phyloP scores from a whole-genome alignment of 1,140 invertebrate species.

The Orchesella cincta region DNA sequence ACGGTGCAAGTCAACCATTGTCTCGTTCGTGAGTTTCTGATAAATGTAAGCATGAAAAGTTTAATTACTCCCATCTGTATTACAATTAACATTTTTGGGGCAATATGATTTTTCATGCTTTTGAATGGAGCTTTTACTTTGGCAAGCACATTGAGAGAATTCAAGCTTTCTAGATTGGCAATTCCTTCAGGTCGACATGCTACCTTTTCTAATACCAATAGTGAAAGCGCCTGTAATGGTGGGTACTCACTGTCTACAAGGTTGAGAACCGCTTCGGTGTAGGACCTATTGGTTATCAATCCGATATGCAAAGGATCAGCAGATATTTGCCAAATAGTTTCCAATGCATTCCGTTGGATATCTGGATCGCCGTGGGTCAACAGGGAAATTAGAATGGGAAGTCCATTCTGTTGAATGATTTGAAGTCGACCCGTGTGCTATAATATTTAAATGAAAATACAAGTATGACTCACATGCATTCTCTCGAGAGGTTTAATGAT shows the following conservation, averaged over 20 bases:
- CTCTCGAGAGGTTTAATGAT: too few species aligned
- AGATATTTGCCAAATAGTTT: conserved; percentile 41
- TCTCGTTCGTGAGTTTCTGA: conserved; percentile 7
- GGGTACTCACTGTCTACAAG: conserved; percentile 40
- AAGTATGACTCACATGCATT: too few species aligned
- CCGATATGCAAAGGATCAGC: conserved; percentile 42
- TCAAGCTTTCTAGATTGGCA: conserved; percentile 31
- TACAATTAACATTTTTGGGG: too few species aligned
- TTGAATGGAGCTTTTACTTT: too few species aligned
- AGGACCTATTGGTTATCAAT: background rate
- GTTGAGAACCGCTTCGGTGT: conserved; percentile 13
- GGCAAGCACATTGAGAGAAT: background rate
- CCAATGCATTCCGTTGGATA: conserved; percentile 39
- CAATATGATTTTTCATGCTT: too few species aligned
- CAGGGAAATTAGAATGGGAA: conserved; percentile 20
- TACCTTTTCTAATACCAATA: conserved; percentile 37
- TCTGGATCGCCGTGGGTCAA: conserved; percentile 41
- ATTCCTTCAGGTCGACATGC: background rate
- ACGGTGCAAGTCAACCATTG: conserved; percentile 13
- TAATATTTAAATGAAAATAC: background rate
- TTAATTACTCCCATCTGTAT: too few species aligned
- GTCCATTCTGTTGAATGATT: conserved; percentile 38
- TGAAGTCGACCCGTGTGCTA: conserved; percentile 43
- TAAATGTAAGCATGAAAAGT: too few species aligned
- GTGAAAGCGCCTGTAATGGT: conserved; percentile 37